Percentiles rank a stretch among this genome's conserved stretches.
phyloP scores from a whole-genome alignment of 2,797 vertebrate genomes.

The Peromyscus nudipes region DNA sequence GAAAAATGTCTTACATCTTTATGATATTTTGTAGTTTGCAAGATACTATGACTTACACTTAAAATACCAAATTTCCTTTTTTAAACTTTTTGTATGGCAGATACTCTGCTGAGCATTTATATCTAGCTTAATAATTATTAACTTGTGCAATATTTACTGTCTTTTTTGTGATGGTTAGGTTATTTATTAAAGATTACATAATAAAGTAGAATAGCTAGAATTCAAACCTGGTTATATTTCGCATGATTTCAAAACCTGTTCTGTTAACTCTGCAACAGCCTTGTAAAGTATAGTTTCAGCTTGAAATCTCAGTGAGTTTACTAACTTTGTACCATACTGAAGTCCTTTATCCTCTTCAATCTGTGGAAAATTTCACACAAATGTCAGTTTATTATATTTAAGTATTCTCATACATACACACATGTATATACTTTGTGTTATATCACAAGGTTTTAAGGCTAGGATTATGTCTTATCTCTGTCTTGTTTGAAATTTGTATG shows the following conservation, averaged over 20 bases:
- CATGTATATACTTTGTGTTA: not conserved
- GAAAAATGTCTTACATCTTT: slow-evolving; percentile 7
- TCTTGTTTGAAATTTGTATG: slow-evolving; percentile 50
- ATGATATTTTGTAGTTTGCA: slow-evolving; percentile 46
- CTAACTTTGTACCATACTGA: slow-evolving; percentile 43
- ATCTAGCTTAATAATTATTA: slow-evolving; percentile 38
- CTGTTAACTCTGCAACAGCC: not conserved
- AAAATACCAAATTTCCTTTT: slow-evolving; percentile 37
- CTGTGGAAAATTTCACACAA: not conserved
- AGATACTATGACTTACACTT: not conserved
- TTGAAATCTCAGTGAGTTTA: slow-evolving; percentile 14
- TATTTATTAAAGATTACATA: slow-evolving; percentile 49
- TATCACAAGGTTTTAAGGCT: not conserved
- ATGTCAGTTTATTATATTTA: slow-evolving; percentile 34
- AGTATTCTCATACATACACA: not conserved
- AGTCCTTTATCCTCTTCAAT: slow-evolving; percentile 39
- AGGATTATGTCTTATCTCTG: not conserved
- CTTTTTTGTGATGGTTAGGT: slow-evolving; percentile 49
- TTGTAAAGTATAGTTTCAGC: slow-evolving; percentile 27
- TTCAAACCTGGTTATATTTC: slow-evolving; percentile 50
- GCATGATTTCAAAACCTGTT: not conserved
- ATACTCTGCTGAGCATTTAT: not conserved
- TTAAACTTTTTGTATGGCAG: not conserved
- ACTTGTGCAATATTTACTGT: not conserved
- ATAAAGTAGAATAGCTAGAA: slow-evolving; percentile 12